phyloP scores from a whole-genome alignment of 2,113 vertebrate species.

The Percina caprodes region DNA sequence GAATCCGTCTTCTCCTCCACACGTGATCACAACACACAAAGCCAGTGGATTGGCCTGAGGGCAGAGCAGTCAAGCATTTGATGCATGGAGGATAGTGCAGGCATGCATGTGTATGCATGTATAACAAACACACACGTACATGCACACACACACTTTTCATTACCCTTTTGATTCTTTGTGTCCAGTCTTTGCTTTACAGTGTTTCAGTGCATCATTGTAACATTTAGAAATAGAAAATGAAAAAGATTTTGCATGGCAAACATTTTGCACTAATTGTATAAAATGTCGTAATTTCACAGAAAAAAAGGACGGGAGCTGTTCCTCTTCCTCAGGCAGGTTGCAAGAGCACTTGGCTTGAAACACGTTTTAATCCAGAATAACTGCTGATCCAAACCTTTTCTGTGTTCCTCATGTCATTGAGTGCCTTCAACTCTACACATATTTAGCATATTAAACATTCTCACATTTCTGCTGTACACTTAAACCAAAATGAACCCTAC shows the following conservation, averaged over 20 bases:
- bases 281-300: neutral
- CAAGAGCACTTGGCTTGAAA: neutral
- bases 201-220: neutral
- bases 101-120: constrained; percentile 37
- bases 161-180: neutral
- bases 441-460: neutral
- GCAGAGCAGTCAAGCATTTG: constrained; percentile 47
- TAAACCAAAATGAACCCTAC: neutral
- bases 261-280: neutral
- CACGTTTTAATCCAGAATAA: neutral
- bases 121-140: neutral
- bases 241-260: neutral
- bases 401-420: neutral
- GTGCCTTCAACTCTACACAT: neutral
- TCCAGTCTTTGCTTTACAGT: neutral
- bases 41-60: constrained; percentile 45
- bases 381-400: neutral
- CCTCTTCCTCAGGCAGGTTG: neutral
- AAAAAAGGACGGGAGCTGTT: neutral
- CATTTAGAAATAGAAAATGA: neutral
- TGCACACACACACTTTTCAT: neutral
- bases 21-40: constrained; percentile 54
- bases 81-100: constrained; percentile 27
- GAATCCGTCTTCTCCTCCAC: constrained; percentile 16
- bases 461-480: neutral